phyloP scores from a whole-genome alignment of 2,797 vertebrate species.

The Merluccius polli region DNA sequence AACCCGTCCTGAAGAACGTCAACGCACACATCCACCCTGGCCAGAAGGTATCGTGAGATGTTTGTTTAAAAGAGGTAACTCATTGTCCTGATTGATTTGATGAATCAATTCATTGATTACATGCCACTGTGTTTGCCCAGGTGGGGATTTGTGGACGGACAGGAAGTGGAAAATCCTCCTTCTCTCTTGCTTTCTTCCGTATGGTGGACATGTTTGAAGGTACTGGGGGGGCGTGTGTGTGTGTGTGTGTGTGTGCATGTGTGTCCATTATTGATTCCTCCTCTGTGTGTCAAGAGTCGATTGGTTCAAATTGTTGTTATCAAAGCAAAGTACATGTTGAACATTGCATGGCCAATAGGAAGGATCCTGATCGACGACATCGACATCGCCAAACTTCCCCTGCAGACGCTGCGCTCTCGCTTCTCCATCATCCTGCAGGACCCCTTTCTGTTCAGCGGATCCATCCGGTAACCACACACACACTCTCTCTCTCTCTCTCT shows the following conservation, averaged over 20 bases:
- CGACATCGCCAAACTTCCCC: slow-evolving; percentile 91
- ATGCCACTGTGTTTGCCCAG: slow-evolving; percentile 59
- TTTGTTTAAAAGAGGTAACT: neutral
- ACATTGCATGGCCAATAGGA: slow-evolving; percentile 63
- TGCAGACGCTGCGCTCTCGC: slow-evolving; percentile 90
- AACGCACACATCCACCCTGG: slow-evolving; percentile 88
- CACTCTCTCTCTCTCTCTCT: too few species aligned
- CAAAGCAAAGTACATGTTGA: too few species aligned
- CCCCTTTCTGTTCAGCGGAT: slow-evolving; percentile 94
- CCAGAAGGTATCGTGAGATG: slow-evolving; percentile 82
- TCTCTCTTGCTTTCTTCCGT: slow-evolving; percentile 96
- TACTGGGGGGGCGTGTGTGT: slow-evolving; percentile 52
- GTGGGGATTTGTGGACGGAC: slow-evolving; percentile 97
- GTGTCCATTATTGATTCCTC: neutral
- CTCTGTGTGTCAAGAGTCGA: neutral
- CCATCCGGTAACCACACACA: slow-evolving; percentile 82
- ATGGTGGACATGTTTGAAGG: slow-evolving; percentile 99
- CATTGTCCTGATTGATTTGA: neutral
- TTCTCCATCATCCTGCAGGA: slow-evolving; percentile 98
- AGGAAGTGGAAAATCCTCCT: slow-evolving; percentile 97
- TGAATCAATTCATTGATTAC: neutral
- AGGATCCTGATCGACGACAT: slow-evolving; percentile 94
- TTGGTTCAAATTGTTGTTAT: too few species aligned
- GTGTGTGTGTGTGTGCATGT: neutral
- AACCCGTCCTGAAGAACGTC: slow-evolving; percentile 93